These are phyloP conservation scores for Anagyrus pseudococci DNA, from an alignment of 2,888 invertebrate genomes.

Conservation along the genomic window DNA sequence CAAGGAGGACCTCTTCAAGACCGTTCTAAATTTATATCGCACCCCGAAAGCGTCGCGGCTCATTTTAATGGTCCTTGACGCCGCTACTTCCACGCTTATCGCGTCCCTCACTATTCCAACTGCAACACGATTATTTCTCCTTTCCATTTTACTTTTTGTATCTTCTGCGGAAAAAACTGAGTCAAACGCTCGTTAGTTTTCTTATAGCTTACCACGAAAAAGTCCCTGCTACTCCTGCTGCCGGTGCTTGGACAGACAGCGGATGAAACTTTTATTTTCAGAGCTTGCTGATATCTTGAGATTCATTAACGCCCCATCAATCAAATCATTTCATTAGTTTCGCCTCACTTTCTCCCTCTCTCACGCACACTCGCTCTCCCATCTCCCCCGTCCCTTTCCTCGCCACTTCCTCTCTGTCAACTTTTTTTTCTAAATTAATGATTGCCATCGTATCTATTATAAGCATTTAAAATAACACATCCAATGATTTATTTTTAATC, in stretches of 20 bases:
- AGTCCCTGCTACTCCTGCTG: too few relatives aligned
- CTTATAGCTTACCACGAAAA: too few relatives aligned
- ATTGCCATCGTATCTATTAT: too few relatives aligned
- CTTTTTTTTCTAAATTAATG: too few relatives aligned
- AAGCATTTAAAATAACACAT: too few relatives aligned
- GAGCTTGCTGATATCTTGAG: constrained; percentile 1
- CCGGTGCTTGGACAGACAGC: too few relatives aligned
- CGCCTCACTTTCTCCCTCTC: background rate
- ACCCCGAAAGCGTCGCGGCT: background rate
- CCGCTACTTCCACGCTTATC: constrained; percentile 7
- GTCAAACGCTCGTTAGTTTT: too few relatives aligned
- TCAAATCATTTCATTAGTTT: constrained; percentile 36
- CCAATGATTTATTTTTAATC: too few relatives aligned
- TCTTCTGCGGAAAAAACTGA: too few relatives aligned
- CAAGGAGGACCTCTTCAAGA: too few relatives aligned
- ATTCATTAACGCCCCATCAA: constrained; percentile 27
- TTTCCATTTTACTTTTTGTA: constrained; percentile 1
- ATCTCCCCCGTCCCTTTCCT: constrained; percentile 1
- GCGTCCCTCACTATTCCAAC: background rate
- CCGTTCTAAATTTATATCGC: constrained; percentile 31
- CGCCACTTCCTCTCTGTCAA: background rate
- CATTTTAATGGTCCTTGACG: constrained; percentile 36
- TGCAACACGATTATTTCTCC: constrained; percentile 6
- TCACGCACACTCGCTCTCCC: background rate
- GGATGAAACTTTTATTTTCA: constrained; percentile 20